A percentile compares a stretch with the other conserved stretches of the same genome.
These are phyloP conservation scores for Drosophila sechellia DNA, from an alignment of 1,140 invertebrate genomes.

Conservation along the genomic window DNA sequence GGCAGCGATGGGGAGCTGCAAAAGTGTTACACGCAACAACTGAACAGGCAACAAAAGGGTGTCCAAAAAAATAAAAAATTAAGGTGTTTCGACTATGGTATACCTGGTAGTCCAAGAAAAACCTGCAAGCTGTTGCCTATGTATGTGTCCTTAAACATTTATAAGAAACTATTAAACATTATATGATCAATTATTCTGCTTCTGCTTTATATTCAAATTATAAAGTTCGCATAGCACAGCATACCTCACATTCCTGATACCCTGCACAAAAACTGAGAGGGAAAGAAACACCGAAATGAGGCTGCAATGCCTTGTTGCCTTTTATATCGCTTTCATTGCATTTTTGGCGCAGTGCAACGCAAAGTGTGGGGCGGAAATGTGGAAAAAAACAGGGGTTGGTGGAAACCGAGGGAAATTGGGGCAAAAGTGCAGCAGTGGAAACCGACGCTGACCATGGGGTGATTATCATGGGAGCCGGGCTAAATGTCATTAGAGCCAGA, in stretches of 20 bases:
- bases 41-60: slow-evolving; percentile 25
- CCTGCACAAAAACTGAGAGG: background rate
- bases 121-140: no score
- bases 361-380: slow-evolving; percentile 2
- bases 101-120: background rate
- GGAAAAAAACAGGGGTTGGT: background rate
- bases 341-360: slow-evolving; percentile 53
- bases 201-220: no score
- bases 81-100: background rate
- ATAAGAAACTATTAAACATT: no score
- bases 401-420: slow-evolving; percentile 35
- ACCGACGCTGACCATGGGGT: slow-evolving; percentile 9
- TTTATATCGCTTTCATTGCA: slow-evolving; percentile 37
- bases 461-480: slow-evolving; percentile 17
- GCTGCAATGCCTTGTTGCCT: slow-evolving; percentile 54
- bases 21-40: slow-evolving; percentile 73
- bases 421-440: slow-evolving; percentile 49
- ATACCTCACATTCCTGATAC: background rate
- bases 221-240: no score
- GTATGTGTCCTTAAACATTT: no score
- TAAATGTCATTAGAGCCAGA: slow-evolving; percentile 51
- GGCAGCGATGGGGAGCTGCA: slow-evolving; percentile 17
- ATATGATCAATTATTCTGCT: no score
- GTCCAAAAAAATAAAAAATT: slow-evolving; percentile 30
- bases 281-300: slow-evolving; percentile 35